Evolutionary conservation across 2,888 invertebrate species (phyloP), one percentile per base, ranked within the genome.

Genomic region (Heteromurus nitidus): DNA sequence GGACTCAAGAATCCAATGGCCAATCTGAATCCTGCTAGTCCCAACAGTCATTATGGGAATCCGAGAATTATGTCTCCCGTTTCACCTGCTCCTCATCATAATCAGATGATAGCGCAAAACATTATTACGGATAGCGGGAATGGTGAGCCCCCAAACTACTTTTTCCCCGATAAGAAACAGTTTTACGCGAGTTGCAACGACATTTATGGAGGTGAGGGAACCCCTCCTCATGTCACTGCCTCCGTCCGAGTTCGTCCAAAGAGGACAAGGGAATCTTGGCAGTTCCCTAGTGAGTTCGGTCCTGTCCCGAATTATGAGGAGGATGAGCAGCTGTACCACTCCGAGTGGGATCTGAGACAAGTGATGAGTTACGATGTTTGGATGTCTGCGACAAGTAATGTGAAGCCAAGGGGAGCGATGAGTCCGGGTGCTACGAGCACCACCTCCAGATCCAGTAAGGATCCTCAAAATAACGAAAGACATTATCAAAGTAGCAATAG

Each of bases 351-450:
- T 30, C 62, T 87, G 53, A 44, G 87, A 60, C 85, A 86, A 42
- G 86, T 83, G 67, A 85, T 85, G 83, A 85, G 85, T 3, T 87
- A 87, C 67, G 87, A 87, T 68, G 80, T 85, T 31, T 87, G 87
- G 87, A 82, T 87, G 28, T 84, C 76, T 47, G 65, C 82, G 1
- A 83, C 85, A 7, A 73, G 65, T 42, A 75, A 85, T 44, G 82
- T 84, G 2, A 84, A 81, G 50, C 82, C 84, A 0, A 31, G 82
- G 22, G 36, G 44, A 9, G 44, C 70, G 22, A 28, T 53, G 30
- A 47, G 58, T 20, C 3, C 62, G 2, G 47, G 30, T 47, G 60
- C 58, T 20, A 20, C 64, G 44, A 50, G 50, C 11, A 50, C 73
- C 5, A 44, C 67, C 3, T 50, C 67, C 7, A 70, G 60, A 20